Percentiles rank a stretch among this genome's conserved stretches.
Evolutionary conservation across 2,113 vertebrate species (phyloP).

Genomic region (Nettapus auritus): DNA sequence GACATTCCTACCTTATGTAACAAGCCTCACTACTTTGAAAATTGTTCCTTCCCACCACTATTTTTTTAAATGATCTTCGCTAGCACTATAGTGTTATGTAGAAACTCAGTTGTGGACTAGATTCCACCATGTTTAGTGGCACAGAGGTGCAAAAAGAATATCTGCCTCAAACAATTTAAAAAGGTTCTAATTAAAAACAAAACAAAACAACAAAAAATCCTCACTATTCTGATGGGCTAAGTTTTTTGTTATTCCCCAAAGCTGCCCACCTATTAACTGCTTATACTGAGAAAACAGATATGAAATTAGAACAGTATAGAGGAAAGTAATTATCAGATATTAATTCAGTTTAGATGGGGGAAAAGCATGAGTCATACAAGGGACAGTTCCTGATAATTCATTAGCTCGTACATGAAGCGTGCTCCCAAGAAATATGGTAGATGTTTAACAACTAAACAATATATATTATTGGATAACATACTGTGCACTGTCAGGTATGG

Average conservation of each 20-base stretch:
- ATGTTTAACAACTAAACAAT: neutral
- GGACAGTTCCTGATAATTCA: no score
- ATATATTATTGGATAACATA: neutral
- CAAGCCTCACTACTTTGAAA: neutral
- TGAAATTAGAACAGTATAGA: neutral
- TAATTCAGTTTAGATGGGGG: neutral
- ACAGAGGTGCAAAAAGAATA: neutral
- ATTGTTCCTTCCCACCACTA: neutral
- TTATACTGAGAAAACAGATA: neutral
- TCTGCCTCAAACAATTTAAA: neutral
- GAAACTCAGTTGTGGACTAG: neutral
- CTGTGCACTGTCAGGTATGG: neutral
- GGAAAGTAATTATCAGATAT: neutral
- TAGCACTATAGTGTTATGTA: neutral
- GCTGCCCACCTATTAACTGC: neutral
- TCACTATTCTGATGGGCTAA: neutral
- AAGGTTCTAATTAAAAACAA: neutral
- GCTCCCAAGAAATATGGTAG: neutral
- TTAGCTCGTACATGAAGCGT: fast-evolving
- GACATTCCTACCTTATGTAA: neutral
- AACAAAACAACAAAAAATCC: no score
- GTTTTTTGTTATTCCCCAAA: neutral
- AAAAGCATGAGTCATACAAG: no score
- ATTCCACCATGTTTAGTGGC: neutral
- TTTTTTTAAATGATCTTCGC: neutral